Base-by-base conservation (phyloP, 2,888 invertebrate species). In the Megalurothrips usitatus region DNA sequence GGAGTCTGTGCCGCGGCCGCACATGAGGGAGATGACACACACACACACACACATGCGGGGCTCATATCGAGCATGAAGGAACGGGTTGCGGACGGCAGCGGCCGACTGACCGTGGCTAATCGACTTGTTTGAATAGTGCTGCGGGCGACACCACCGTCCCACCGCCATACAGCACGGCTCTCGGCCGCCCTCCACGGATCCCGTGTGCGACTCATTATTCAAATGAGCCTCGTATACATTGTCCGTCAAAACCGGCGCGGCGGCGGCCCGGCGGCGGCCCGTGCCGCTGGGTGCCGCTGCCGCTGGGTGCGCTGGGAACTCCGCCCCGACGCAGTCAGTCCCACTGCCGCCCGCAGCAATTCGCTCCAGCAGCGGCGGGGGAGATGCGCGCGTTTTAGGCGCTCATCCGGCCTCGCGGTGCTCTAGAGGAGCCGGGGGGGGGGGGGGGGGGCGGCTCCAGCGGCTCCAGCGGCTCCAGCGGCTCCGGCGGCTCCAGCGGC, bases 101-200 rank as follows among this genome's bases (percentile, higher is more conserved):
- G 34, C 58, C 19, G 58, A 58, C 68, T 75, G 68, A 26, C 68
- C 68, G 26, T 75, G 68, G 11, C 68, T 75, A 75, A 75, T 75
- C 68, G 68, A 23, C 68, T 75, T 75, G 68, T 75, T 75, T 75
- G 68, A 23, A 75, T 75, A 75, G 68, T 52, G 52, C 52, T 58
- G 58, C 19, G 19, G 58, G 58, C 58, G 58, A 58, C 58, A n/a
- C 58, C 6, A 9, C n/a, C n/a, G n/a, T n/a, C n/a, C n/a, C n/a
- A n/a, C n/a, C 52, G 58, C 58, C 19, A 10, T 17, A 58, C 19
- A n/a, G 58, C 58, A 58, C 14, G 52, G 52, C 52, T 12, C 52
- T 1, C 9, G 9, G 52, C 52, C 52, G 52, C 17, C 52, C n/a
- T n/a, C 58, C 58, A 14, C n/a, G 3, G 58, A 58, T 17, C 34